A percentile compares a stretch with the other conserved stretches of the same genome.
Evolutionary conservation across 2,888 invertebrate species (phyloP).

Genomic region (Orgyia antiqua): DNA sequence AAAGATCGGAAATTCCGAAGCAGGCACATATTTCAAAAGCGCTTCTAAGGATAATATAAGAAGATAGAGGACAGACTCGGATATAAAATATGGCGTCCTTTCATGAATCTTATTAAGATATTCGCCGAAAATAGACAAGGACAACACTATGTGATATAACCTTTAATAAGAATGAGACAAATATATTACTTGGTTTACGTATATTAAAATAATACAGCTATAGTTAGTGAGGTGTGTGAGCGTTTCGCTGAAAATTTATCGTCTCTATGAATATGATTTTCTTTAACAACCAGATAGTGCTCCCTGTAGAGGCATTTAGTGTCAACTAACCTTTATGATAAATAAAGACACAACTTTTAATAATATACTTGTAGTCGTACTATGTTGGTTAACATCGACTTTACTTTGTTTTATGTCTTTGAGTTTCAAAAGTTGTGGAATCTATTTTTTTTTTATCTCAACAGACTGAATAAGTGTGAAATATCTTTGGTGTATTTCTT

Average conservation of each 20-base stretch:
- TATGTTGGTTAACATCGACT: too few species aligned
- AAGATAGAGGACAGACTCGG: slow-evolving; percentile 80
- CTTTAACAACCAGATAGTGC: slow-evolving; percentile 66
- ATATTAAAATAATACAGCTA: slow-evolving; percentile 74
- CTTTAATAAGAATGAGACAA: slow-evolving; percentile 31
- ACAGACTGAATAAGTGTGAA: too few species aligned
- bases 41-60: slow-evolving; percentile 76
- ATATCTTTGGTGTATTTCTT: too few species aligned
- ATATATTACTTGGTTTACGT: slow-evolving; percentile 59
- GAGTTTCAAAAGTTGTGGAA: too few species aligned
- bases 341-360: slow-evolving; percentile 18
- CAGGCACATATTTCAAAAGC: slow-evolving; percentile 75
- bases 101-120: slow-evolving; percentile 91
- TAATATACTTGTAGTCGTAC: too few species aligned
- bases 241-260: slow-evolving; percentile 60
- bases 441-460: too few species aligned
- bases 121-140: slow-evolving; percentile 79
- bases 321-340: slow-evolving; percentile 43
- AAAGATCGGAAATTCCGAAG: slow-evolving; percentile 76
- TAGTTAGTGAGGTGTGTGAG: slow-evolving; percentile 72
- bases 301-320: slow-evolving; percentile 54
- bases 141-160: slow-evolving; percentile 33
- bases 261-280: slow-evolving; percentile 75
- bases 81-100: slow-evolving; percentile 90
- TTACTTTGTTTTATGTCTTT: too few species aligned